Base-by-base conservation (phyloP, 2,888 invertebrate species). In the Hirtodrosophila trivittata region DNA sequence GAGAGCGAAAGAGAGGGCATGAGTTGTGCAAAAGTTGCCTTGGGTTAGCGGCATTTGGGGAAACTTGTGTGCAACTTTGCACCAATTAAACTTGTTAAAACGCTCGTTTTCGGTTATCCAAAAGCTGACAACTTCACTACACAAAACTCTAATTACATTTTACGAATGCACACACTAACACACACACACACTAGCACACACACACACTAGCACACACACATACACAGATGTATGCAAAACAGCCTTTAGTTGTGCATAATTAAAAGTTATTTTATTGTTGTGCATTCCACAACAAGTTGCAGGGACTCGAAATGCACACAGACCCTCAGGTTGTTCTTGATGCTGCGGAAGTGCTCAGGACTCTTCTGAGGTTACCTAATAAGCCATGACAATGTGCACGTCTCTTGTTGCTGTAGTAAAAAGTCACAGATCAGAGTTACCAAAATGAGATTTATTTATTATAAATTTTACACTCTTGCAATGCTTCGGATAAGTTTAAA, bases 11-110 rank as follows among this genome's bases (percentile, higher is more conserved):
- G 39, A 28, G 38, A 13, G 6, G 28, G 14, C 7, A 16, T 6
- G 42, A 42, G 42, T 38, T 65, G 62, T 26, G 37, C 14, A 59
- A 78, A 86, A 83, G 72, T 86, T 69, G 67, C 52, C 49, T 43
- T 51, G 38, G 46, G 35, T 57, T 35, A 59, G 74, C 51, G 33
- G 30, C 59, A 71, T 75, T 78, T 71, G 65, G 59, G 52, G 39
- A 45, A 83, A 83, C 87, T 83, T 86, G 77, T 75, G 75, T 50
- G 75, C 58, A 83, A 86, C 87, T 83, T 86, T 83, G 77, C 87
- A 85, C 85, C 82, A 83, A 83, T 83, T 83, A 83, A 83, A 83
- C 82, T 86, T 86, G 87, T 83, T 83, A 86, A 83, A 83, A 83
- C 77, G 82, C 82, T 83, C 87, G 87, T 83, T 83, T 82, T 83